phyloP scores from a whole-genome alignment of 2,797 vertebrate species.

The Pantherophis alleghaniensis region DNA sequence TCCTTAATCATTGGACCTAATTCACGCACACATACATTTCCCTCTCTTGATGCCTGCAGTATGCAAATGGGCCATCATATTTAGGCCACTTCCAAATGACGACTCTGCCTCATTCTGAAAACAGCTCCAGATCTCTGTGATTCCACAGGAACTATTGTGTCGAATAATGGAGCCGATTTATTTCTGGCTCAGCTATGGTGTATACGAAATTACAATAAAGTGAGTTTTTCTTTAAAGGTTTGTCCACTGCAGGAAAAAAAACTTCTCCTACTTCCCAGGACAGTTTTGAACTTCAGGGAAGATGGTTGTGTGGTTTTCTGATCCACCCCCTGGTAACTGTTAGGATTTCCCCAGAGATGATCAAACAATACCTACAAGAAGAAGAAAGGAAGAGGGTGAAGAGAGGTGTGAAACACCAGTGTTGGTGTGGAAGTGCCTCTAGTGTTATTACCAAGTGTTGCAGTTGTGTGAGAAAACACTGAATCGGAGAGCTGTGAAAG shows the following conservation, averaged over 20 bases:
- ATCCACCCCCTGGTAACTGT: not conserved
- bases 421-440: not conserved
- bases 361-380: not conserved
- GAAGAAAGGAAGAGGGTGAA: not conserved
- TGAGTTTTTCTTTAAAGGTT: not conserved
- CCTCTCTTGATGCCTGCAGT: not conserved
- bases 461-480: not conserved
- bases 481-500: not conserved
- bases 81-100: not conserved
- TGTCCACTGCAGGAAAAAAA: not conserved
- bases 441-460: not conserved
- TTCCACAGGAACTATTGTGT: not conserved
- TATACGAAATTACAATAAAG: not conserved
- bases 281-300: not conserved
- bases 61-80: not conserved
- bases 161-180: not conserved
- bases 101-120: not conserved
- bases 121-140: not conserved
- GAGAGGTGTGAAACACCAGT: not conserved
- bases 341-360: not conserved
- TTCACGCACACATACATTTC: not conserved
- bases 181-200: not conserved
- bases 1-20: not conserved
- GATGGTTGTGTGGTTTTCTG: not conserved
- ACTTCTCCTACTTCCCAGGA: not conserved